Conservation (phyloP, 2,113 vertebrate species). For the Austrofundulus limnaeus region DNA sequence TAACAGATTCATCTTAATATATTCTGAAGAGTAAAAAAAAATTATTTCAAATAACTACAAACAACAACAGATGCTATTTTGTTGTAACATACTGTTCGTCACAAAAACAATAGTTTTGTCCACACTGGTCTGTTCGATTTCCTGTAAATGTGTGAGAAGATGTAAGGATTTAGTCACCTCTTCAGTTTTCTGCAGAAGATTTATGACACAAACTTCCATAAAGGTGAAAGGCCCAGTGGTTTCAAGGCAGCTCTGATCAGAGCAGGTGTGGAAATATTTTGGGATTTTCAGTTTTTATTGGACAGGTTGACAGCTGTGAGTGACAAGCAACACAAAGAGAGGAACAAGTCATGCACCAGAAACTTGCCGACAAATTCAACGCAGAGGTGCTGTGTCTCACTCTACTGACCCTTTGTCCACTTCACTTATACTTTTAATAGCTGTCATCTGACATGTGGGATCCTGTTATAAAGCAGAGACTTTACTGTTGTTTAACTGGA, state of each 20-base stretch:
- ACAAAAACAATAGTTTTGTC: background rate
- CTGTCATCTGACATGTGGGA: background rate
- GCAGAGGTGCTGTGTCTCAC: slow-evolving; percentile 6
- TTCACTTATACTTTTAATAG: slow-evolving; percentile 10
- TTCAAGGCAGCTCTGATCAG: background rate
- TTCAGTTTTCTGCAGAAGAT: slow-evolving; percentile 1
- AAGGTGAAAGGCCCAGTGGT: background rate
- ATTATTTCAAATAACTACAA: background rate
- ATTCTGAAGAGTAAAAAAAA: background rate
- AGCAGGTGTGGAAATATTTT: slow-evolving; percentile 2
- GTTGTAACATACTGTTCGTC: background rate
- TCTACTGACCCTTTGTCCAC: background rate
- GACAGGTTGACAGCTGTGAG: slow-evolving; percentile 41
- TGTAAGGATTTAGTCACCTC: background rate
- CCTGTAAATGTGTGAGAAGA: background rate
- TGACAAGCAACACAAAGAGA: slow-evolving; percentile 31
- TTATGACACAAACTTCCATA: background rate
- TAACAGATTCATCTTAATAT: slow-evolving; percentile 5
- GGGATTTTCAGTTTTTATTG: slow-evolving; percentile 28
- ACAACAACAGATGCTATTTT: background rate
- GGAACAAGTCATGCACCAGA: slow-evolving; percentile 29
- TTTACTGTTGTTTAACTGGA: background rate
- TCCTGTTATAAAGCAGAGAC: background rate
- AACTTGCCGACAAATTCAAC: slow-evolving; percentile 15
- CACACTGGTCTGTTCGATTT: background rate